phyloP scores from a whole-genome alignment of 2,888 invertebrate species.

The Latrodectus elegans region DNA sequence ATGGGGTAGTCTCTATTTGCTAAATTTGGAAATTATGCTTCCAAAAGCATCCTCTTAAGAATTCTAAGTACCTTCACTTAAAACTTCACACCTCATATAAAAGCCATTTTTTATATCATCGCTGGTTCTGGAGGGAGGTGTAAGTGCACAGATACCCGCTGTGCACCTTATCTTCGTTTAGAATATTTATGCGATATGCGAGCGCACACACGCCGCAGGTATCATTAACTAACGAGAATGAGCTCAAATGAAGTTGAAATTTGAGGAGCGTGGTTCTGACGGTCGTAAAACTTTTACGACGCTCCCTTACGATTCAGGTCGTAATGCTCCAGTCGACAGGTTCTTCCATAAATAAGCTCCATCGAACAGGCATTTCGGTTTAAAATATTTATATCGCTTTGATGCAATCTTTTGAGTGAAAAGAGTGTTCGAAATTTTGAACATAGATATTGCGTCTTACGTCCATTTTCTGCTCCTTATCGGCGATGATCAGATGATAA shows the following conservation, averaged over 20 bases:
- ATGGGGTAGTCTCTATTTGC: no score
- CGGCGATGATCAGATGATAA: no score
- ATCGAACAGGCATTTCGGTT: neutral
- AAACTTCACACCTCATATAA: neutral
- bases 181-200: constrained; percentile 1
- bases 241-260: neutral
- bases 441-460: no score
- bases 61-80: neutral
- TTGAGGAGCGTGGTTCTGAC: neutral
- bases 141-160: neutral
- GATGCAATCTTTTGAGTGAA: no score
- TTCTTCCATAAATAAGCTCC: neutral
- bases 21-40: no score
- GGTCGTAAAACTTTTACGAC: constrained; percentile 27
- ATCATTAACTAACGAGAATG: neutral
- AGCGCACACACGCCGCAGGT: neutral
- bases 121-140: neutral
- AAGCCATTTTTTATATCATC: neutral
- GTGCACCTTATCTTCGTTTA: neutral
- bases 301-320: neutral
- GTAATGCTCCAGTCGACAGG: neutral
- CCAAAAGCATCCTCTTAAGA: no score
- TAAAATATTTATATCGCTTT: no score
- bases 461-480: no score
- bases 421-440: no score